Percentiles rank a stretch among this genome's conserved stretches.
Evolutionary conservation across 2,113 vertebrate genomes (phyloP).

Genomic region (Ptilorrhoa leucosticta): DNA sequence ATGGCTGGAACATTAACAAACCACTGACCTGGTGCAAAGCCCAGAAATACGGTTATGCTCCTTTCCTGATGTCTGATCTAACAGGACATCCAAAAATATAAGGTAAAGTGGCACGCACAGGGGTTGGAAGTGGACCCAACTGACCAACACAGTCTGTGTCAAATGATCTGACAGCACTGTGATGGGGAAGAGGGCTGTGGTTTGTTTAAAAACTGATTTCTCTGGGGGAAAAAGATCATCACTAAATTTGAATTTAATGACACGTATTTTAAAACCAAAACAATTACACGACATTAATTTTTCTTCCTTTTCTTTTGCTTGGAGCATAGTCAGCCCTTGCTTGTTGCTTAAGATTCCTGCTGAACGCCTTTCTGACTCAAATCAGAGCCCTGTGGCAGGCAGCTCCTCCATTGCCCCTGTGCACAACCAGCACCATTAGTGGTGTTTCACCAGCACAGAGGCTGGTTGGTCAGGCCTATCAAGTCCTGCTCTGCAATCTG

Average conservation of each 20-base stretch:
- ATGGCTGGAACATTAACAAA: background rate
- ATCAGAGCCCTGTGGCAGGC: background rate
- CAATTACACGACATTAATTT: constrained; percentile 36
- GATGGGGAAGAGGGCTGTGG: background rate
- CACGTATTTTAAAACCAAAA: background rate
- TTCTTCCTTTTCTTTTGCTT: background rate
- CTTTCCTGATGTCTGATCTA: background rate
- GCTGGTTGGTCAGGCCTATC: background rate
- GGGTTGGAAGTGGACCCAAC: constrained; percentile 24
- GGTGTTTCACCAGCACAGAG: background rate
- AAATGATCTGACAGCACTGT: constrained; percentile 26
- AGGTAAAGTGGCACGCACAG: background rate
- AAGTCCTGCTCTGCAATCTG: background rate
- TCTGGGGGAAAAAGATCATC: background rate
- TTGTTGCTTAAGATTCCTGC: background rate
- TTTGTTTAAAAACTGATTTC: background rate
- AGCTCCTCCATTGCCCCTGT: background rate
- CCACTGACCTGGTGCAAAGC: background rate
- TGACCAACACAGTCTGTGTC: background rate
- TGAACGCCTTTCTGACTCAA: background rate
- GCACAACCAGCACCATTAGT: background rate
- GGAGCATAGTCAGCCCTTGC: background rate
- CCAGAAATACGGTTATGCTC: background rate
- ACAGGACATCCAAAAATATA: background rate
- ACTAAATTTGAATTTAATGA: constrained; percentile 47